Evolutionary conservation across 2,113 vertebrate species (phyloP).

Genomic region (Hiodon alosoides): DNA sequence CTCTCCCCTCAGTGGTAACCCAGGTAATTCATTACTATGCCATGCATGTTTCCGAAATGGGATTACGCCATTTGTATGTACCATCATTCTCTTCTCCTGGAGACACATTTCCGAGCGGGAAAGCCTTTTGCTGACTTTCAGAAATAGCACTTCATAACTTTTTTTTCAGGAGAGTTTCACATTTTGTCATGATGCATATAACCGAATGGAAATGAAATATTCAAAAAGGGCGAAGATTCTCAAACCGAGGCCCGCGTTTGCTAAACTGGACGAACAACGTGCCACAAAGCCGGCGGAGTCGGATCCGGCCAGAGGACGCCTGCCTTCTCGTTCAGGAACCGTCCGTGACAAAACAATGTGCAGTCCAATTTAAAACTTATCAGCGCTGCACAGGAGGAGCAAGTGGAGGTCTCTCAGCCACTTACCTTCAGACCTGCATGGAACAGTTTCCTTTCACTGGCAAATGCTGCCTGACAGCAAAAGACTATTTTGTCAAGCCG

Average conservation of each 20-base stretch:
- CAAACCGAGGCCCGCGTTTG: too few relatives aligned
- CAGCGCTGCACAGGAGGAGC: conserved; percentile 53
- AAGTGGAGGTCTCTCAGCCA: conserved; percentile 40
- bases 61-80: too few relatives aligned
- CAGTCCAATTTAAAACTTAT: conserved; percentile 60
- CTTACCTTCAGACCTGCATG: conserved; percentile 43
- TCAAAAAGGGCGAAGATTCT: too few relatives aligned
- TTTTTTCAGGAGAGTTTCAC: conserved; percentile 26
- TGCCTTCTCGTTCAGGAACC: conserved; percentile 13
- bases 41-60: too few relatives aligned
- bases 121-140: too few relatives aligned
- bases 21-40: too few relatives aligned
- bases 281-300: too few relatives aligned
- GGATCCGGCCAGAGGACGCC: background rate
- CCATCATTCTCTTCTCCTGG: too few relatives aligned
- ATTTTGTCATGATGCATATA: background rate
- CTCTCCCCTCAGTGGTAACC: too few relatives aligned
- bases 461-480: conserved; percentile 29
- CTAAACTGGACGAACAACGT: too few relatives aligned
- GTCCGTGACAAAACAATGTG: conserved; percentile 47
- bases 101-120: too few relatives aligned
- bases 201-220: conserved; percentile 17
- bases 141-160: conserved; percentile 27
- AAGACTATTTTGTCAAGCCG: conserved; percentile 46
- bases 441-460: conserved; percentile 45